Base-by-base conservation (phyloP, 2,113 vertebrate genomes). In the Triplophysa siluroides region DNA sequence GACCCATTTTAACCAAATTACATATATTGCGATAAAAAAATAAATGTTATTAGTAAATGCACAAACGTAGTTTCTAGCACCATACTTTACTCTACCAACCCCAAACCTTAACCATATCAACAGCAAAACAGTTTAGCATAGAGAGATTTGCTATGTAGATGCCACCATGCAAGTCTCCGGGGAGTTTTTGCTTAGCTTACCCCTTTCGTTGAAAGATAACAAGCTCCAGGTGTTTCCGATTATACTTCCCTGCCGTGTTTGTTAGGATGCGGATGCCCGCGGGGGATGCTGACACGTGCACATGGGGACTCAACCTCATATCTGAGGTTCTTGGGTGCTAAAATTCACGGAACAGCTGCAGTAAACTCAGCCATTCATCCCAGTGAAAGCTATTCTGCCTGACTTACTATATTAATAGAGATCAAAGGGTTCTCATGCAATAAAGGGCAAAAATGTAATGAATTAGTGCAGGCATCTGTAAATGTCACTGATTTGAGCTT, bases 401-500 rank as follows among this genome's bases (percentile, higher is more conserved):
- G 21, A 45, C 54, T 63, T 79, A 45, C 29, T 83, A 62, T 76
- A 76, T 73, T 82, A 76, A 79, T 74, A 81, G 67, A 80, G 65
- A 83, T 80, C 73, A 78, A 69, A 85, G 74, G 50, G 38, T 79
- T 76, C 24, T 61, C 56, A 16, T 61, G 75, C 76, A 66, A 70
- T 75, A 83, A 83, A 78, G 69, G 58, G 29, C 78, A 80, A 63
- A 8, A 0, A n/a, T 56, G 62, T 83, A 75, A 81, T 81, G 76
- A 83, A 83, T 83, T 73, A 73, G 29, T 69, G 60, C 24, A 29
- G 29, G 45, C 21, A 7, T 73, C 69, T 74, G 52, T 65, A 81
- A 78, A 83, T 83, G 78, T 78, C 84, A 85, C 23, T 71, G 61
- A 63, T 74, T 74, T 73, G 4, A 52, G 69, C 26, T 74, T 54